A percentile compares a stretch with the other conserved stretches of the same genome.
Evolutionary conservation across 1,140 invertebrate species (phyloP).

Genomic region (Apis florea): DNA sequence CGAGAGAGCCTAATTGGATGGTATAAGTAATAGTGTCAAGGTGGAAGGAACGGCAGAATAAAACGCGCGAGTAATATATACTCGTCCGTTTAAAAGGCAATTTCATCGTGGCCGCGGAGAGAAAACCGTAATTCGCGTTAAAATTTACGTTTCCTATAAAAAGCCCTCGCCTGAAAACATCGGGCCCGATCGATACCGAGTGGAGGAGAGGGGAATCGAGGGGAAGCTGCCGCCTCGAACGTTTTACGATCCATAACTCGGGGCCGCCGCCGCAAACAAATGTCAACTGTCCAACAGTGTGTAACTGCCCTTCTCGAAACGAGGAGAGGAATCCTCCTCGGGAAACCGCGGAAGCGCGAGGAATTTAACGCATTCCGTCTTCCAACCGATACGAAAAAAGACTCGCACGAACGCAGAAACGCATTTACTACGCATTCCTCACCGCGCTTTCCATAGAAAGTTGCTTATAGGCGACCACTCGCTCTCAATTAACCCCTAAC

Average conservation of each 20-base stretch:
- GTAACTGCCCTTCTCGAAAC: not conserved
- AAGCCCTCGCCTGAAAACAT: not conserved
- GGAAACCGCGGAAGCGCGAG: not conserved
- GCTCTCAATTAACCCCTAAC: constrained; percentile 29
- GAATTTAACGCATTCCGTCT: not conserved
- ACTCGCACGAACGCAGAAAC: not conserved
- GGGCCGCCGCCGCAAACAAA: too few relatives aligned
- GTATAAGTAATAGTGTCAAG: constrained; percentile 1
- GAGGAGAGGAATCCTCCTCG: not conserved
- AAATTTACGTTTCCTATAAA: not conserved
- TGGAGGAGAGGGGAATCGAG: not conserved
- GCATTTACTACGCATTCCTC: not conserved
- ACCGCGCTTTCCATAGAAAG: not conserved
- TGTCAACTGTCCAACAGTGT: too few relatives aligned
- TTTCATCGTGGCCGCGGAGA: not conserved
- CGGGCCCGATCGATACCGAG: too few relatives aligned
- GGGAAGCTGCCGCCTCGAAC: too few relatives aligned
- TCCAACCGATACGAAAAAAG: not conserved
- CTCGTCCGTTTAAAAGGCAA: not conserved
- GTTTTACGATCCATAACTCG: constrained; percentile 1
- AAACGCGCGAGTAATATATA: not conserved
- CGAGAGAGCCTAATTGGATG: not conserved
- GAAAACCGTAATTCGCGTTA: not conserved
- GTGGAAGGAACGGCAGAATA: not conserved
- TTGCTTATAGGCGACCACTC: not conserved